A percentile compares a stretch with the other conserved stretches of the same genome.
phyloP scores from a whole-genome alignment of 2,797 vertebrate species.

The Hydrocynus forskahlii region DNA sequence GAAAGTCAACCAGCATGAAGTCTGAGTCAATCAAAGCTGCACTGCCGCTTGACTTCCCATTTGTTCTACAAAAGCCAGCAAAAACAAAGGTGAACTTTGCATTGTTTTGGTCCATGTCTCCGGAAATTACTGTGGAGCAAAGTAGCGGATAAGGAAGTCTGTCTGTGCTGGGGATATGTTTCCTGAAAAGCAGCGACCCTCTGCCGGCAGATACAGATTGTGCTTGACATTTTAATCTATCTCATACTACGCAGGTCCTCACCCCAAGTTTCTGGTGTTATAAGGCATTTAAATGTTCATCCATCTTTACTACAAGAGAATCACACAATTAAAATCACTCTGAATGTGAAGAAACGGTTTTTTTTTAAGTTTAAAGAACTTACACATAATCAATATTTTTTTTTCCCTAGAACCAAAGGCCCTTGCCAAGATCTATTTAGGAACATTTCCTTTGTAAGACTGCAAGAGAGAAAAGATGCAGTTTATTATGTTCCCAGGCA shows the following conservation, averaged over 20 bases:
- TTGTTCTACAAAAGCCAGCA: slow-evolving; percentile 24
- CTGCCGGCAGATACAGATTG: slow-evolving; percentile 16
- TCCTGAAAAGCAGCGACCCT: slow-evolving; percentile 26
- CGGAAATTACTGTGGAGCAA: slow-evolving; percentile 26
- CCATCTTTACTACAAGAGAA: not conserved
- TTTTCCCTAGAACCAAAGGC: no score
- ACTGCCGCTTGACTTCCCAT: slow-evolving; percentile 5
- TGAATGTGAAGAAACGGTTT: no score
- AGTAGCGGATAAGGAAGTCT: slow-evolving; percentile 1
- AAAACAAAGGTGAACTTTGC: slow-evolving; percentile 28
- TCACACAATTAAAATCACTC: no score
- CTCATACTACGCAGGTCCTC: slow-evolving; percentile 2
- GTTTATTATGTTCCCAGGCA: no score
- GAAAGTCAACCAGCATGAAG: not conserved
- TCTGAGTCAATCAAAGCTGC: slow-evolving; percentile 4
- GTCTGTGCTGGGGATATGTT: slow-evolving; percentile 11
- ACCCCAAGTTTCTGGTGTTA: slow-evolving; percentile 20
- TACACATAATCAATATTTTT: no score
- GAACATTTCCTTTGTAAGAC: no score
- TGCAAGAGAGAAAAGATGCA: no score
- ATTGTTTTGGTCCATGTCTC: slow-evolving; percentile 10
- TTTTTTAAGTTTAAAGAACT: no score
- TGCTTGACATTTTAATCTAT: slow-evolving; percentile 29
- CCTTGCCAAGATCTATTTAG: no score
- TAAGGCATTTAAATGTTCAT: slow-evolving; percentile 19